phyloP scores from a whole-genome alignment of 2,113 vertebrate species.

The Labrus mixtus region DNA sequence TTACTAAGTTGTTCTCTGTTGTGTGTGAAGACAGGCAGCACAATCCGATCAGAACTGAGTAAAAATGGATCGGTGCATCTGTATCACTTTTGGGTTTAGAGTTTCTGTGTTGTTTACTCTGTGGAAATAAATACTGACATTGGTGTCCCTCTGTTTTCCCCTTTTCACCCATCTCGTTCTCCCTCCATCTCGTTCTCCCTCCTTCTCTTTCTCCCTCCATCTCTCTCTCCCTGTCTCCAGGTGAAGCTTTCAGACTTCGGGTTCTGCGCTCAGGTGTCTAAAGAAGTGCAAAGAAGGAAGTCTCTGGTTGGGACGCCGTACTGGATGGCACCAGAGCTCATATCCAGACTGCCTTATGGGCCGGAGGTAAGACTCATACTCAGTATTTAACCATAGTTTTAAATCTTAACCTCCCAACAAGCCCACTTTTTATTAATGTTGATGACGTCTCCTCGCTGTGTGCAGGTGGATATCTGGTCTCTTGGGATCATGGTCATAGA shows the following conservation, averaged over 20 bases:
- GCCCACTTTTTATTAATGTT: background rate
- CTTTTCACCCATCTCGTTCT: background rate
- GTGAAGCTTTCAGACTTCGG: constrained; percentile 97
- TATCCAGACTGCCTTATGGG: constrained; percentile 91
- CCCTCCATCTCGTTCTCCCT: background rate
- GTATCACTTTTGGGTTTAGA: no score
- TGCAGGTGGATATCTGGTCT: constrained; percentile 95
- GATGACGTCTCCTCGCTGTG: background rate
- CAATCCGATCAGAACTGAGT: no score
- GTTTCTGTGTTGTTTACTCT: no score
- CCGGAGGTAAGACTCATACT: constrained; percentile 82
- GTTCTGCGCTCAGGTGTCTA: constrained; percentile 94
- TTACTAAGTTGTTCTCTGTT: no score
- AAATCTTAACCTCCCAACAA: background rate
- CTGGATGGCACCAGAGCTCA: constrained; percentile 96
- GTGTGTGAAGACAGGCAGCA: no score
- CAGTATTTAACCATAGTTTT: background rate
- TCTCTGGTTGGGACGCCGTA: constrained; percentile 93
- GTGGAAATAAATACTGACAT: no score
- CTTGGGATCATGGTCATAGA: constrained; percentile 97
- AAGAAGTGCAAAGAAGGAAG: constrained; percentile 91
- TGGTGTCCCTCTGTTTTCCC: background rate
- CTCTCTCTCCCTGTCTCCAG: constrained; percentile 70
- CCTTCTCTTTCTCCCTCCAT: no score
- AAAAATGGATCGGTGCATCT: no score